Evolutionary conservation across 1,140 invertebrate genomes (phyloP), one percentile per base, ranked within the genome.

Genomic region (Oncopodura yosiiana): DNA sequence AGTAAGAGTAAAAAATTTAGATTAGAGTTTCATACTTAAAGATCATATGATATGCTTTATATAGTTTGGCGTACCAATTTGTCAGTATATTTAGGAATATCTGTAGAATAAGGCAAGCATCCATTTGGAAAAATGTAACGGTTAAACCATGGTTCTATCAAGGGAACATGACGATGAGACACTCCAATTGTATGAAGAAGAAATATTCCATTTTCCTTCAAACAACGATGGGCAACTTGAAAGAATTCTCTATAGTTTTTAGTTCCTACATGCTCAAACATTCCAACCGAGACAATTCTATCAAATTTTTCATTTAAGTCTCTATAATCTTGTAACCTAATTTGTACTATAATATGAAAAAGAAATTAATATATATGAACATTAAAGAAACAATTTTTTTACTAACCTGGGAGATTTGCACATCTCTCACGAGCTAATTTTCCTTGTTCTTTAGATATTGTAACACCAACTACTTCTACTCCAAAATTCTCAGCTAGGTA

Each of bases 211-310:
- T 60, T 29, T 0, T 54, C 24, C 2, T 24, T 21, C 12, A 60
- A 27, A 30, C 45, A 60, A 4, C 37, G 27, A 16, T 53, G 23
- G 3, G 24, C 36, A 4, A 60, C 52, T 55, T 55, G 0, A 18
- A 60, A 55, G 21, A 51, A 60, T 18, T 3, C 34, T 23, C 24
- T 2, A 21, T 48, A 60, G 41, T 60, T 60, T 23, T 8, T 9
- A 9, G 19, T 24, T 5, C 58, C 58, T 3, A 60, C 58, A 34
- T 54, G 52, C 29, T 60, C 58, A 46, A 60, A 55, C 52, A 60
- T 55, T 16, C 52, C 58, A 16, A 60, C 58, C 0, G 52, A 55
- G 12, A 37, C 37, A 30, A 39, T 34, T 4, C 26, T 3, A 48
- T 48, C 45, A 32, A 32, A 32, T 29, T 8, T 3, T 14, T 48